Base-by-base conservation (phyloP, 2,888 invertebrate genomes). In the Cremastinae sp. region DNA sequence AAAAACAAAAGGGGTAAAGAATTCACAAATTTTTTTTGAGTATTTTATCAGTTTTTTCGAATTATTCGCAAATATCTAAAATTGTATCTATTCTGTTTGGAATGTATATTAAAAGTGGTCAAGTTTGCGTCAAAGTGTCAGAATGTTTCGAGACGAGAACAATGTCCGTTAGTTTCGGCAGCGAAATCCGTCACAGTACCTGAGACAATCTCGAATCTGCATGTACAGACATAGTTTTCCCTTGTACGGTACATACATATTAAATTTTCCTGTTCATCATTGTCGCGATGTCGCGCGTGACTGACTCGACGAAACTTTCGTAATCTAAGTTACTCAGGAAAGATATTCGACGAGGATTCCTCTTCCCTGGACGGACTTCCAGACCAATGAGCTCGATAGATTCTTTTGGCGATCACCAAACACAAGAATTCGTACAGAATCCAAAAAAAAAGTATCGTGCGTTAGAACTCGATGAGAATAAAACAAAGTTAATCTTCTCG, bases 291-390 rank as follows among this genome's bases (percentile, higher is more conserved):
- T 61, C 28, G 51, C 58, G 58, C 72, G 72, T 64, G 58, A 72
- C 56, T 68, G 58, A 43, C 12, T 56, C 34, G 18, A 16, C 18
- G 38, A 72, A 75, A 75, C 75, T 75, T 75, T 75, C 53, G 58
- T 75, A 75, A 75, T 75, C 71, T 75, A 72, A 75, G 68, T 75
- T 75, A 47, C 53, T 16, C 36, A 51, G 36, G 58, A 68, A 34
- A 56, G 68, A 49, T 47, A 59, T 53, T 65, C 70, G 53, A 43
- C 20, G 53, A 65, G 58, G 65, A 51, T 68, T 73, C 66, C 45
- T 38, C 58, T 10, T 56, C 36, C 43, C 66, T 18, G 22, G 45
- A 28, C 47, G 49, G 58, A 51, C 58, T 64, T 64, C 45, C 45
- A 16, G 41, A 45, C 64, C 66, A 59, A 51, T 64, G 54, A 74